Conservation (phyloP, 2,113 vertebrate genomes). For the Glaucidium brasilianum region DNA sequence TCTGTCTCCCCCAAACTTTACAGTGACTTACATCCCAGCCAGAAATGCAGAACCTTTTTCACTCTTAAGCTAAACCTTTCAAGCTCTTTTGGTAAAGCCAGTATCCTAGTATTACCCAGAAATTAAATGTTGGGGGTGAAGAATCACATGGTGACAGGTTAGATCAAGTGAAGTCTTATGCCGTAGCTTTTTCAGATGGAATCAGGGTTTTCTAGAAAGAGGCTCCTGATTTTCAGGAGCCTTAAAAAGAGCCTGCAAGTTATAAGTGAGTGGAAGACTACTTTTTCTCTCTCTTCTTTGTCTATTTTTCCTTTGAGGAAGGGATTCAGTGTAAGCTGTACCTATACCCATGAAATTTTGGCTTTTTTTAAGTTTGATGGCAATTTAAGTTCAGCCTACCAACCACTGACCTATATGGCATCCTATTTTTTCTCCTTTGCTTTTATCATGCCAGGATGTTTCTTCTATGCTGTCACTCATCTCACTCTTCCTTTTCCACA, state of each 20-base stretch:
- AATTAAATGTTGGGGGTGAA: neutral
- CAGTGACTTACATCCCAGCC: neutral
- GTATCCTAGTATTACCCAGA: neutral
- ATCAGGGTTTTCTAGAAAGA: neutral
- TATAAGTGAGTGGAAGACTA: neutral
- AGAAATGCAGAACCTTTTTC: neutral
- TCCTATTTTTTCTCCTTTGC: neutral
- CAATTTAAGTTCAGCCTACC: neutral
- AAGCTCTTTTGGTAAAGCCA: neutral
- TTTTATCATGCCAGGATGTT: neutral
- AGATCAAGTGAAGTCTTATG: neutral
- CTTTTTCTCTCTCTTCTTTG: neutral
- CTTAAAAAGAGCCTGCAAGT: neutral
- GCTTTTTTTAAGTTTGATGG: neutral
- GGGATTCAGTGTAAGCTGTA: neutral
- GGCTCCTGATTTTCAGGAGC: neutral
- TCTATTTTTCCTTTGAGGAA: neutral
- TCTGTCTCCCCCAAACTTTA: neutral
- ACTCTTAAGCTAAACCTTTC: neutral
- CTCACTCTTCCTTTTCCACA: neutral
- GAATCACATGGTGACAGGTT: neutral
- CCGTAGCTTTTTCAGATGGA: neutral
- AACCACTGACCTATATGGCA: neutral
- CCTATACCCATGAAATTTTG: neutral
- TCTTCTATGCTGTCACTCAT: neutral